Percentiles rank a stretch among this genome's conserved stretches.
Evolutionary conservation across 2,888 invertebrate species (phyloP).

Genomic region (Theristus sp.): DNA sequence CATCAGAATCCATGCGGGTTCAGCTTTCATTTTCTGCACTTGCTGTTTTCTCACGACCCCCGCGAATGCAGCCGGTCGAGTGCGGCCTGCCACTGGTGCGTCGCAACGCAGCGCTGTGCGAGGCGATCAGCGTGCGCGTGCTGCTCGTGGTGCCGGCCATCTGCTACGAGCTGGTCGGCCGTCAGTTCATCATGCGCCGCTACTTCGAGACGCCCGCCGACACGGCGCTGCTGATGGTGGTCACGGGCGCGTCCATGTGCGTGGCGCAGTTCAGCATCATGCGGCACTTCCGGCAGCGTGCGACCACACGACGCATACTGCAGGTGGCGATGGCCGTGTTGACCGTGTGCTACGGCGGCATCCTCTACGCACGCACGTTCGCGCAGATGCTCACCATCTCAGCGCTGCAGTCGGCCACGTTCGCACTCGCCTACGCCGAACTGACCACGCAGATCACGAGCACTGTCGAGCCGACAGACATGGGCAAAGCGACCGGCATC

Average conservation of each 20-base stretch:
- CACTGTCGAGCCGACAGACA: conserved; percentile 22
- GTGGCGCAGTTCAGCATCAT: background rate
- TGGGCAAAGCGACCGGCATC: conserved; percentile 24
- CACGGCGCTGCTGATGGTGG: background rate
- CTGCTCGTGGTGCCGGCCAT: conserved; percentile 24
- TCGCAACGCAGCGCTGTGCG: conserved; percentile 10
- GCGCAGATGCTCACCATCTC: conserved; percentile 17
- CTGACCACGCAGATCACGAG: conserved; percentile 24
- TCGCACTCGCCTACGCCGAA: conserved; percentile 27
- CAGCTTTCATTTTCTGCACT: no score
- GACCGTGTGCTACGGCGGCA: conserved; percentile 16
- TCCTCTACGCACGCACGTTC: conserved; percentile 3
- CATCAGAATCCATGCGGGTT: no score
- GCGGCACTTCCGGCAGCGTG: background rate
- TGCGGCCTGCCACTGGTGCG: background rate
- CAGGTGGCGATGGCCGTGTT: conserved; percentile 13
- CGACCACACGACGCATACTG: background rate
- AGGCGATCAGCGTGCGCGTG: conserved; percentile 18
- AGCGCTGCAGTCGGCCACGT: conserved; percentile 23
- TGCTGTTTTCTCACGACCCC: no score
- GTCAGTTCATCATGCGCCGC: conserved; percentile 25
- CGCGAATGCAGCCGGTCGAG: background rate
- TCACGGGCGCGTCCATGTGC: background rate
- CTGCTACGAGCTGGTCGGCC: conserved; percentile 26
- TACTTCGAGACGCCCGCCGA: conserved; percentile 15